phyloP scores from a whole-genome alignment of 2,113 vertebrate genomes.

The Oreocharis arfaki region DNA sequence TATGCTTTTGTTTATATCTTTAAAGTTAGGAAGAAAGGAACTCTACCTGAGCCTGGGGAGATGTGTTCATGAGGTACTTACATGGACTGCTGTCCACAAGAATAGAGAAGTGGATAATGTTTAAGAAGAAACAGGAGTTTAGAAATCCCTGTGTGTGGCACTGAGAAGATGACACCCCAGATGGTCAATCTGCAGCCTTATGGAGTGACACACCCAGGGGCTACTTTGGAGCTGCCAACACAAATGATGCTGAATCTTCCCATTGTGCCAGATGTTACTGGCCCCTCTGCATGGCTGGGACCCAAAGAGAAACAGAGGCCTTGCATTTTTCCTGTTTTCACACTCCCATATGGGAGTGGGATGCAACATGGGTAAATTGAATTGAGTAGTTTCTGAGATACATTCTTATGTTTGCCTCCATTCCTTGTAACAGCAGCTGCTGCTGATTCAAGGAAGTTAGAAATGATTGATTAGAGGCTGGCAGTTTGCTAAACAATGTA shows the following conservation, averaged over 20 bases:
- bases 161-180: not conserved
- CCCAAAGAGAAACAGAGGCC: not conserved
- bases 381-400: not conserved
- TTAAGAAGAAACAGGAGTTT: not conserved
- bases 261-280: not conserved
- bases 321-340: not conserved
- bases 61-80: not conserved
- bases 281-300: not conserved
- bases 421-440: not conserved
- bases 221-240: not conserved
- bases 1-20: not conserved
- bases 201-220: not conserved
- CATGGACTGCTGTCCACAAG: not conserved
- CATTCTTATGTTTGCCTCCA: fast-evolving
- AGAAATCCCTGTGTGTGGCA: not conserved
- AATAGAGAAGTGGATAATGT: not conserved
- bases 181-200: not conserved
- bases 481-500: no score
- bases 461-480: no score
- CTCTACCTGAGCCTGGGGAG: not conserved
- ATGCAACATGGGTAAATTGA: not conserved
- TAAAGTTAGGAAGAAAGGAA: not conserved
- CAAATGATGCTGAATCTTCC: not conserved
- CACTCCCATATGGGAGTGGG: not conserved
- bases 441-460: not conserved